Conservation (phyloP, 2,113 vertebrate genomes). For the Vulpes vulpes region DNA sequence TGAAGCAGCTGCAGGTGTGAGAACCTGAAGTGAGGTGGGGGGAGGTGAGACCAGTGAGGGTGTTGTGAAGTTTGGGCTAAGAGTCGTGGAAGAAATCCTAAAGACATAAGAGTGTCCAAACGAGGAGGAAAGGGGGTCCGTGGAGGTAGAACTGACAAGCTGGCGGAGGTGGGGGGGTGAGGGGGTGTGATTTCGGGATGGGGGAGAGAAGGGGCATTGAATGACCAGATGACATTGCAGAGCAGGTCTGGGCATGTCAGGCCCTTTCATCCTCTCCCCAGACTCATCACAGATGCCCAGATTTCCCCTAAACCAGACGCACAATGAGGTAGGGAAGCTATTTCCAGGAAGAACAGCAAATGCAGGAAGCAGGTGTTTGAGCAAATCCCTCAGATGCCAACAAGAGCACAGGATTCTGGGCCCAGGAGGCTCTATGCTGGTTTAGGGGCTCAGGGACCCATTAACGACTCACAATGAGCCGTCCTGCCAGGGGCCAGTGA, state of each 20-base stretch:
- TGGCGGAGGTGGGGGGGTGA: too few relatives aligned
- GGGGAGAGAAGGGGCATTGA: not conserved
- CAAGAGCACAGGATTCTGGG: not conserved
- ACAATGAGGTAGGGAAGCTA: too few relatives aligned
- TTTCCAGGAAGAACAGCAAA: not conserved
- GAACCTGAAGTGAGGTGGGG: too few relatives aligned
- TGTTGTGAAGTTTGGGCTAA: not conserved
- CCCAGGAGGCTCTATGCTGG: fast-evolving
- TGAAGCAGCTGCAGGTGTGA: fast-evolving
- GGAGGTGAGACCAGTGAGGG: fast-evolving
- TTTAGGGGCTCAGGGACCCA: not conserved
- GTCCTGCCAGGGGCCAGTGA: too few relatives aligned
- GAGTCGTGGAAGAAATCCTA: not conserved
- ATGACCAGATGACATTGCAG: not conserved
- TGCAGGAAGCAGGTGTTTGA: not conserved
- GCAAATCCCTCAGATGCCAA: fast-evolving
- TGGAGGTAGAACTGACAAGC: too few relatives aligned
- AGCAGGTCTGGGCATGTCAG: not conserved
- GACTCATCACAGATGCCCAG: fast-evolving
- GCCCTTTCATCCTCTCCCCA: not conserved
- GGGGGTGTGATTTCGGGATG: fast-evolving
- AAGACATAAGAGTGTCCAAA: not conserved
- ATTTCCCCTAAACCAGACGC: not conserved
- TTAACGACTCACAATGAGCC: fast-evolving
- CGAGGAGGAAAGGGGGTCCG: not conserved